Evolutionary conservation across 2,797 vertebrate genomes (phyloP).

Genomic region (Gadopsis marmoratus): DNA sequence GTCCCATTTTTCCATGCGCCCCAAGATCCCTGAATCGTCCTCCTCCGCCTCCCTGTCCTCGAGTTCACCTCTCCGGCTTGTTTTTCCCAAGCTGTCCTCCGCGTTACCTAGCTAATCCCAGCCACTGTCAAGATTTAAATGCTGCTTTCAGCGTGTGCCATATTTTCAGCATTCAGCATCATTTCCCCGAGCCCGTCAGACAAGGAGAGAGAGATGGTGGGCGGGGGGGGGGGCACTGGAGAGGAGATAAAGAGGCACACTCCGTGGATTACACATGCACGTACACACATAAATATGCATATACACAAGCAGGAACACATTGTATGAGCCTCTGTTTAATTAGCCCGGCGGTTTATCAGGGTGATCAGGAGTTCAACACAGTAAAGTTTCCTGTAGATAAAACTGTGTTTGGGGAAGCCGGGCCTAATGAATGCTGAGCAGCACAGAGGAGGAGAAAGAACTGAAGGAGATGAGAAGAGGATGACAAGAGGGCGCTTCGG

Average conservation of each 20-base stretch:
- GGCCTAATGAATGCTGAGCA: slow-evolving; percentile 76
- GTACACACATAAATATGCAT: slow-evolving; percentile 72
- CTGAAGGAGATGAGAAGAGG: slow-evolving; percentile 64
- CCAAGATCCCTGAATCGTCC: slow-evolving; percentile 59
- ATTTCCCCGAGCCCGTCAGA: slow-evolving; percentile 81
- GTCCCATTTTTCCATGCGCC: slow-evolving; percentile 58
- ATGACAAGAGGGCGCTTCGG: slow-evolving; percentile 67
- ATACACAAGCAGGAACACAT: slow-evolving; percentile 72
- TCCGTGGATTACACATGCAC: slow-evolving; percentile 75
- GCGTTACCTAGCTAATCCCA: slow-evolving; percentile 85
- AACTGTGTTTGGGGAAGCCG: slow-evolving; percentile 71
- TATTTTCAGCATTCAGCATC: slow-evolving; percentile 82
- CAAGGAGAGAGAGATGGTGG: slow-evolving; percentile 64
- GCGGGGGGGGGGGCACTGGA: slow-evolving; percentile 45
- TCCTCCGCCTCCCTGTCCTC: slow-evolving; percentile 81
- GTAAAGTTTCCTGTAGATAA: slow-evolving; percentile 84
- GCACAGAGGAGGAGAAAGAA: slow-evolving; percentile 44
- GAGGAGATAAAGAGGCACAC: slow-evolving; percentile 81
- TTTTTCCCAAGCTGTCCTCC: slow-evolving; percentile 80
- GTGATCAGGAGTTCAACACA: slow-evolving; percentile 82
- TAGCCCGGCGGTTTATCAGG: slow-evolving; percentile 83
- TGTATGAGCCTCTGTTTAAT: slow-evolving; percentile 83
- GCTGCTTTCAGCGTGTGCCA: slow-evolving; percentile 81
- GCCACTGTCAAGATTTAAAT: slow-evolving; percentile 86
- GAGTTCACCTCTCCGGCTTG: slow-evolving; percentile 82